phyloP scores from a whole-genome alignment of 2,113 vertebrate species.

The Cairina moschata region DNA sequence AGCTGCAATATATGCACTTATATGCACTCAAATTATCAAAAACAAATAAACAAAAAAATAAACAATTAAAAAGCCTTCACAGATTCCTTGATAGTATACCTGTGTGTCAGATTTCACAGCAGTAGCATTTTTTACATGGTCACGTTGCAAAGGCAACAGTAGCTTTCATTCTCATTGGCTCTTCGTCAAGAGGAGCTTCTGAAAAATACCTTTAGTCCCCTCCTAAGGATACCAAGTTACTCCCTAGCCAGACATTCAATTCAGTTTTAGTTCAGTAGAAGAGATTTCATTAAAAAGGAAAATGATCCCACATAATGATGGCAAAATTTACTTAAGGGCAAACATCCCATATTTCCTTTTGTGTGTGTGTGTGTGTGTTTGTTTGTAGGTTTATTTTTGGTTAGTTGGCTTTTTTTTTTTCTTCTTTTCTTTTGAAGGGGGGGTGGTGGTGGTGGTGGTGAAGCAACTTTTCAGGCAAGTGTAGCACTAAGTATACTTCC shows the following conservation, averaged over 20 bases:
- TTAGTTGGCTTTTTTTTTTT: background rate
- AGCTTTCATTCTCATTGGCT: background rate
- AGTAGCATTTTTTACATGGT: background rate
- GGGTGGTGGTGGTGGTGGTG: background rate
- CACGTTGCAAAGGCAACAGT: background rate
- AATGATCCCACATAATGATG: background rate
- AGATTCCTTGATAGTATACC: background rate
- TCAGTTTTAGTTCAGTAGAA: background rate
- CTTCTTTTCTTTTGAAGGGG: background rate
- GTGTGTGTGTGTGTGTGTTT: background rate
- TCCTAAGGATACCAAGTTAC: background rate
- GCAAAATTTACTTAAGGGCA: background rate
- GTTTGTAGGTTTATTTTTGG: too few species aligned
- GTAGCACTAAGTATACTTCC: background rate
- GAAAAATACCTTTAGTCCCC: background rate
- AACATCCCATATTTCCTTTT: too few species aligned
- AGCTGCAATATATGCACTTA: background rate
- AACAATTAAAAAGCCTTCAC: background rate
- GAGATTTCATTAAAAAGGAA: background rate
- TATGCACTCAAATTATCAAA: background rate
- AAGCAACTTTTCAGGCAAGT: background rate
- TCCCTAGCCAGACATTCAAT: background rate
- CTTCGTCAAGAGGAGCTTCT: background rate
- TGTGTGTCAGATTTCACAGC: background rate
- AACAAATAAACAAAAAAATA: background rate